These are phyloP conservation scores for Hyla sarda DNA, from an alignment of 2,113 vertebrate species.

Conservation along the genomic window DNA sequence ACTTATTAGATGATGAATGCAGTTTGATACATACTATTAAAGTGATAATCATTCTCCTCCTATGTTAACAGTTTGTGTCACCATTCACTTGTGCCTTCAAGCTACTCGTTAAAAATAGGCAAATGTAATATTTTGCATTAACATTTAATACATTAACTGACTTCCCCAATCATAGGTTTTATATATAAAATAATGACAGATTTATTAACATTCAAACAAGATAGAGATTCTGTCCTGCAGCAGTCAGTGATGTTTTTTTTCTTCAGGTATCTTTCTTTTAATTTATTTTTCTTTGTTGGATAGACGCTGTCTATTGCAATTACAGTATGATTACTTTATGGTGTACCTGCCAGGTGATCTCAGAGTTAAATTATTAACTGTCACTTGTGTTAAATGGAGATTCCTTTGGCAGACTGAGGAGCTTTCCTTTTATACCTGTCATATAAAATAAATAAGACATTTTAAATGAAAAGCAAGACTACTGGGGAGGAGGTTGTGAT, in stretches of 20 bases:
- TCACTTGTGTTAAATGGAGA: slow-evolving; percentile 70
- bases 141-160: slow-evolving; percentile 89
- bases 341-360: slow-evolving; percentile 50
- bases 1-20: not conserved
- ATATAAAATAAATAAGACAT: slow-evolving; percentile 24
- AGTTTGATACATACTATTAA: slow-evolving; percentile 29
- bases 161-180: slow-evolving; percentile 84
- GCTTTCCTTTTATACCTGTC: slow-evolving; percentile 22
- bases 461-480: slow-evolving; percentile 1
- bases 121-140: slow-evolving; percentile 87
- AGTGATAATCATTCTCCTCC: slow-evolving; percentile 64
- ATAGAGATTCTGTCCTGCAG: slow-evolving; percentile 80
- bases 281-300: slow-evolving; percentile 84
- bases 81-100: slow-evolving; percentile 71
- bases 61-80: slow-evolving; percentile 84
- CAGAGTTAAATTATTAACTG: slow-evolving; percentile 76
- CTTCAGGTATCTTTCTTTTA: slow-evolving; percentile 82
- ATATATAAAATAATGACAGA: slow-evolving; percentile 82
- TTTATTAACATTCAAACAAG: slow-evolving; percentile 85
- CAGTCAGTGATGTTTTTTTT: slow-evolving; percentile 77
- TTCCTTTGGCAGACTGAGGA: slow-evolving; percentile 64
- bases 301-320: slow-evolving; percentile 86
- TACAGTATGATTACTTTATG: slow-evolving; percentile 81
- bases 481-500: not conserved
- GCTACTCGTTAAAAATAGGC: slow-evolving; percentile 79